These are phyloP conservation scores for Drosophila yakuba DNA, from an alignment of 1,140 invertebrate genomes.

Conservation along the genomic window DNA sequence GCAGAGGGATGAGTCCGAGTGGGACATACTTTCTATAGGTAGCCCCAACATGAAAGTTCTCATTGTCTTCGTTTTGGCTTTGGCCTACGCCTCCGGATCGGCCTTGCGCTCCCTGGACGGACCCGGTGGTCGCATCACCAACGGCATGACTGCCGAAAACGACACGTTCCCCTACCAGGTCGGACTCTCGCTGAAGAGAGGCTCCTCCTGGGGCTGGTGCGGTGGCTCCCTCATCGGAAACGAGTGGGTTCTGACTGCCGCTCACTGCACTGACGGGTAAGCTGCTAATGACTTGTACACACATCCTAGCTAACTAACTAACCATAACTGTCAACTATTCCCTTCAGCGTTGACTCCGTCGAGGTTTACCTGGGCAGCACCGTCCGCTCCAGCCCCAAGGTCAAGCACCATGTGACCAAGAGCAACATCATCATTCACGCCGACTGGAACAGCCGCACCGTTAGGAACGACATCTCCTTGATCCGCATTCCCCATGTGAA, in stretches of 20 bases:
- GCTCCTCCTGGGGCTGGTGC: constrained; percentile 79
- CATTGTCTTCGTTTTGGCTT: constrained; percentile 68
- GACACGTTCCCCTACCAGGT: constrained; percentile 84
- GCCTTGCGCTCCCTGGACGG: constrained; percentile 46
- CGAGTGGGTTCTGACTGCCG: constrained; percentile 86
- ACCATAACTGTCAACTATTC: not conserved
- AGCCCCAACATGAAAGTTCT: constrained; percentile 72
- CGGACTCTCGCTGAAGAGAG: constrained; percentile 73
- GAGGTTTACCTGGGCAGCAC: constrained; percentile 63
- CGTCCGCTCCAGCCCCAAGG: constrained; percentile 54
- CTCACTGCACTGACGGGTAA: constrained; percentile 86
- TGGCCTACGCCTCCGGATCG: constrained; percentile 65
- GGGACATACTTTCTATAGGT: constrained; percentile 46
- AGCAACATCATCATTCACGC: constrained; percentile 82
- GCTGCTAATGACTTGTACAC: not conserved
- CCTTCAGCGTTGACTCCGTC: constrained; percentile 54
- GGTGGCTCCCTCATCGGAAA: constrained; percentile 86
- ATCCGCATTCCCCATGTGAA: constrained; percentile 80
- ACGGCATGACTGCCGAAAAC: constrained; percentile 66
- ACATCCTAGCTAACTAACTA: not conserved
- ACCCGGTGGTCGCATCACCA: constrained; percentile 75
- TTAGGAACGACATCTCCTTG: constrained; percentile 86
- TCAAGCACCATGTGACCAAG: constrained; percentile 63
- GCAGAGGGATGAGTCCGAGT: not conserved
- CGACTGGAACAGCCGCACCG: constrained; percentile 82